These are phyloP conservation scores for Hapalemur alaotrensis DNA, from an alignment of 2,797 vertebrate genomes.

Conservation along the genomic window DNA sequence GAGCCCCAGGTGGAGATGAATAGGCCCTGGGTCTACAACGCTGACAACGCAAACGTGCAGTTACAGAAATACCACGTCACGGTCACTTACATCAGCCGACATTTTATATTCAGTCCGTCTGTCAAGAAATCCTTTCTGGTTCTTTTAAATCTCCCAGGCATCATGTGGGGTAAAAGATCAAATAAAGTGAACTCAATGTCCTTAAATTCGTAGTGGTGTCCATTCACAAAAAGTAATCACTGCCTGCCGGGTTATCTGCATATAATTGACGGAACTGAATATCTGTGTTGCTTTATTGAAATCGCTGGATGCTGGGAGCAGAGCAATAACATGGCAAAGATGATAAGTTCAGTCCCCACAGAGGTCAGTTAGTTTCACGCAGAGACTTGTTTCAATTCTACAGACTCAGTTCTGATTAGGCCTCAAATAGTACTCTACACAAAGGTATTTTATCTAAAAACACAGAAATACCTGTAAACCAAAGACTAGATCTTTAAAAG, in stretches of 20 bases:
- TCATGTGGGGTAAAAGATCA: too few relatives aligned
- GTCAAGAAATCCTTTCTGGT: background rate
- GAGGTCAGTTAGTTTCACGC: background rate
- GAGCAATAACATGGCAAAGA: accelerated
- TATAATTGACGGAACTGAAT: background rate
- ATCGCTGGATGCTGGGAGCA: background rate
- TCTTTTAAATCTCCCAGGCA: background rate
- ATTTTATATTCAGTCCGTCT: background rate
- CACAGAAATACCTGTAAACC: background rate
- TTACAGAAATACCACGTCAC: background rate
- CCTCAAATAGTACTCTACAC: background rate
- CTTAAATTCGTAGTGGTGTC: background rate
- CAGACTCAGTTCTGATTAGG: background rate
- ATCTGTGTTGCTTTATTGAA: background rate
- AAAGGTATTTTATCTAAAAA: background rate
- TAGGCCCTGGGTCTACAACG: too few relatives aligned
- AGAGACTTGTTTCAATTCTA: background rate
- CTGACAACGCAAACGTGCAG: accelerated
- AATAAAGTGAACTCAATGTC: background rate
- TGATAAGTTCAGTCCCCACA: accelerated
- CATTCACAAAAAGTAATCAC: background rate
- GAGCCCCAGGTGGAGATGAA: background rate
- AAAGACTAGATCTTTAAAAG: background rate
- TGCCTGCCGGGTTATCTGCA: background rate
- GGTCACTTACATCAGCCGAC: background rate